These are phyloP conservation scores for Sepiola atlantica DNA, from an alignment of 2,888 invertebrate genomes.

Conservation along the genomic window DNA sequence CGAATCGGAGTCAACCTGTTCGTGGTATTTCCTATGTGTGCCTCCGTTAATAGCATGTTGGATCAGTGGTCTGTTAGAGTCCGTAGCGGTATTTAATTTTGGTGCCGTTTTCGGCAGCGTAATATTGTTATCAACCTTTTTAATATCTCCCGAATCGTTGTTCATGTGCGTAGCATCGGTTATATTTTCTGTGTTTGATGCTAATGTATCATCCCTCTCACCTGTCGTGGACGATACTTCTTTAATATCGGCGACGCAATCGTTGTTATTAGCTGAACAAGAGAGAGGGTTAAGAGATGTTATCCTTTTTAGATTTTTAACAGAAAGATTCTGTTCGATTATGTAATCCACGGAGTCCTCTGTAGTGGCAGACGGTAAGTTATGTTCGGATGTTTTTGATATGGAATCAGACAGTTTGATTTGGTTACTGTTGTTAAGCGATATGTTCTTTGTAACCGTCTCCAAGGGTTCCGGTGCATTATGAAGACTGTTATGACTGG, in stretches of 20 bases:
- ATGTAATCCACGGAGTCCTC: not conserved
- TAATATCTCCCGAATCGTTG: not conserved
- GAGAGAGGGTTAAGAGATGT: not conserved
- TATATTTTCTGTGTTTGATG: not conserved
- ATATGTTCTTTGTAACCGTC: not conserved
- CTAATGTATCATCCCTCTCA: not conserved
- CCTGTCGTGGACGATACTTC: not conserved
- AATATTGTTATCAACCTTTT: not conserved
- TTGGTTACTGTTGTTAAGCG: not conserved
- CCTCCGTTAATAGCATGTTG: not conserved
- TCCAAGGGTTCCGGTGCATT: fast-evolving
- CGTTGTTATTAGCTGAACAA: not conserved
- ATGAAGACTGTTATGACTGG: not conserved
- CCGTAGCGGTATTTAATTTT: not conserved
- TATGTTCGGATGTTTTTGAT: not conserved
- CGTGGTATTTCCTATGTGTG: not conserved
- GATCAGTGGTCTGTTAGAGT: not conserved
- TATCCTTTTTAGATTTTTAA: not conserved
- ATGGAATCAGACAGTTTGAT: not conserved
- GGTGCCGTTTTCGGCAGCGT: not conserved
- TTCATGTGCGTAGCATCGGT: not conserved
- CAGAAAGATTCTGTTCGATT: not conserved
- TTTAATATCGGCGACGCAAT: not conserved
- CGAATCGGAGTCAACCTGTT: not conserved
- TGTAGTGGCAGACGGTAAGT: not conserved